phyloP scores from a whole-genome alignment of 2,797 vertebrate genomes.

The Crenichthys baileyi region DNA sequence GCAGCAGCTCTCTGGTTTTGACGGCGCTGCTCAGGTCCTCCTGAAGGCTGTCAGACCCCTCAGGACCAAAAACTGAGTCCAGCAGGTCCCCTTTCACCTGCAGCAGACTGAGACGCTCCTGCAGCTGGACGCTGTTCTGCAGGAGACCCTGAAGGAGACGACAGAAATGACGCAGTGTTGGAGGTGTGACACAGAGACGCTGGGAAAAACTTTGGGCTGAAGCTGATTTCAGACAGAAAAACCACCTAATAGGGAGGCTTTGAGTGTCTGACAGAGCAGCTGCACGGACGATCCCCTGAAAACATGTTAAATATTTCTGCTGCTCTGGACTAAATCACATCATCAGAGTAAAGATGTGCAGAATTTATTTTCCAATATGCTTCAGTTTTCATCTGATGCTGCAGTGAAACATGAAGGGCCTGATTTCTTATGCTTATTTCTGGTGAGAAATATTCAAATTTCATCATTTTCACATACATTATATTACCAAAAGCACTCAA shows the following conservation, averaged over 20 bases:
- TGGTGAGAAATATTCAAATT: background rate
- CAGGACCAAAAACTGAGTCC: slow-evolving; percentile 81
- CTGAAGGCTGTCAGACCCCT: slow-evolving; percentile 78
- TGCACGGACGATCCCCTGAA: background rate
- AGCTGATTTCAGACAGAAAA: background rate
- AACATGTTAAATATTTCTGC: background rate
- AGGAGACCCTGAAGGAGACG: slow-evolving; percentile 74
- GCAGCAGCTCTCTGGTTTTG: slow-evolving; percentile 85
- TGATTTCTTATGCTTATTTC: background rate
- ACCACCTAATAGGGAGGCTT: background rate
- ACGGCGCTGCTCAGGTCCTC: slow-evolving; percentile 76
- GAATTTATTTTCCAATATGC: background rate
- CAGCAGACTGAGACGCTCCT: slow-evolving; percentile 83
- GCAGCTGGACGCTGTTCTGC: slow-evolving; percentile 83
- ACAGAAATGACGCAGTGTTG: background rate
- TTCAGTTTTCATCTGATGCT: background rate
- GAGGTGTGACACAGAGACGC: background rate
- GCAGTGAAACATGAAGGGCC: background rate
- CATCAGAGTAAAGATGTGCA: background rate
- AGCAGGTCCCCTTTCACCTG: slow-evolving; percentile 85
- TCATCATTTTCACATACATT: background rate
- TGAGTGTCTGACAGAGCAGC: background rate
- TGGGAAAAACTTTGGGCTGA: background rate
- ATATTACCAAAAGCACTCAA: background rate
- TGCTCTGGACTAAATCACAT: background rate